Base-by-base conservation (phyloP, 2,888 invertebrate genomes). In the Synanthedon myopaeformis region DNA sequence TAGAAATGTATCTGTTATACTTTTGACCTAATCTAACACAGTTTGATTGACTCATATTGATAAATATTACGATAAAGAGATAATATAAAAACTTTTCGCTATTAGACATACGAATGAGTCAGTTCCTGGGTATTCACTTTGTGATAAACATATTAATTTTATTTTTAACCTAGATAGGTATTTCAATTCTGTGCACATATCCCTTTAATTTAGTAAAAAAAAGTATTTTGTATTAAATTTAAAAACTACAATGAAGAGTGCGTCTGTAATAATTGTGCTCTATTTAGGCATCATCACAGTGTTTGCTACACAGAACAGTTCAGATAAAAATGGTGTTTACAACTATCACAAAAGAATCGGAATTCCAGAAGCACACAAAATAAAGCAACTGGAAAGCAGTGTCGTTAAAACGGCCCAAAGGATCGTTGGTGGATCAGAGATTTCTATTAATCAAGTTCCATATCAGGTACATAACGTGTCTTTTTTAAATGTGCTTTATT, bases 311-410 rank as follows among this genome's bases (percentile, higher is more conserved):
- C 35, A 35, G 10, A 35, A 35, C 35, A 35, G 10, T 35, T 35
- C 35, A 35, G 3, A 35, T 10, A 10, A 51, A 14, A 53, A 53
- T 41, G 55, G 56, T 42, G 51, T 54, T 5, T 58, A 53, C 42
- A 42, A 55, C 52, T 58, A 58, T 45, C 58, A 58, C 51, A 51
- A 51, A 45, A 54, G 12, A 17, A 54, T 52, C 49, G 58, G 58
- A 2, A 54, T 58, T 48, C 53, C 51, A 12, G 52, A 53, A 28
- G 56, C 58, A 14, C 50, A 53, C 17, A 14, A 51, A n/a, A 52
- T 58, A 42, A 53, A 42, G 41, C 45, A 49, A n/a, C 28, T 42
- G 19, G 58, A 58, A 53, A 45, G 17, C 12, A 41, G 28, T 35
- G 51, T 52, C 4, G 41, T 17, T 6, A 45, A 10, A 17, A 50